Conservation (phyloP, 30 jellyfish, hydroid and myxozoan genomes). For the Aurelia coerulea region DNA sequence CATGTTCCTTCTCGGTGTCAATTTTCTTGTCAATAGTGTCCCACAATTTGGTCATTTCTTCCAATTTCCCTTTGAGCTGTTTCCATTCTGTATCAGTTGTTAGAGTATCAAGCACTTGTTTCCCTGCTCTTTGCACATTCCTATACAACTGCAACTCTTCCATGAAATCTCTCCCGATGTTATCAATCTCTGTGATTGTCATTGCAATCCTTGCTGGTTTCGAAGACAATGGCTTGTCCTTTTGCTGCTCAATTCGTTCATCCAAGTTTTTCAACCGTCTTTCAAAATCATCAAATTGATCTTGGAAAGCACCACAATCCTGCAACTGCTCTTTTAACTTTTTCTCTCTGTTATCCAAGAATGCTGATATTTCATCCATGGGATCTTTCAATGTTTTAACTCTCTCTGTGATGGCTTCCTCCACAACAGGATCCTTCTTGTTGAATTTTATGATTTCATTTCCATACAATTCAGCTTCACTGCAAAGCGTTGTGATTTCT, state of each 20-base stretch:
- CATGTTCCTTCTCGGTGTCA: conserved; percentile 79
- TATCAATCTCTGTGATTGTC: conserved; percentile 76
- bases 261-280: conserved; percentile 87
- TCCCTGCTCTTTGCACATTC: conserved; percentile 58
- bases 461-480: conserved; percentile 91
- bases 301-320: conserved; percentile 99
- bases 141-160: conserved; percentile 80
- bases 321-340: conserved; percentile 81
- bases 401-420: conserved; percentile 55
- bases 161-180: conserved; percentile 78
- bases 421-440: conserved; percentile 76
- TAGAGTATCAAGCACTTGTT: conserved; percentile 73
- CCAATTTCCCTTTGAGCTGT: conserved; percentile 69
- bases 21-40: conserved; percentile 59
- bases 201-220: conserved; percentile 85
- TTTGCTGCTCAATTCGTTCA: conserved; percentile 78
- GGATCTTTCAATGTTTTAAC: conserved; percentile 62
- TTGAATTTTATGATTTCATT: conserved; percentile 57
- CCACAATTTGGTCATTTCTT: conserved; percentile 79
- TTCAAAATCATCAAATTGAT: conserved; percentile 90
- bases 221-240: conserved; percentile 83
- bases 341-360: conserved; percentile 83
- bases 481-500: conserved; percentile 65
- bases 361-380: conserved; percentile 50
- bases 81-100: conserved; percentile 75